These are phyloP conservation scores for Microctenopoma lineatum DNA, from an alignment of 2,797 vertebrate species.

Conservation along the genomic window DNA sequence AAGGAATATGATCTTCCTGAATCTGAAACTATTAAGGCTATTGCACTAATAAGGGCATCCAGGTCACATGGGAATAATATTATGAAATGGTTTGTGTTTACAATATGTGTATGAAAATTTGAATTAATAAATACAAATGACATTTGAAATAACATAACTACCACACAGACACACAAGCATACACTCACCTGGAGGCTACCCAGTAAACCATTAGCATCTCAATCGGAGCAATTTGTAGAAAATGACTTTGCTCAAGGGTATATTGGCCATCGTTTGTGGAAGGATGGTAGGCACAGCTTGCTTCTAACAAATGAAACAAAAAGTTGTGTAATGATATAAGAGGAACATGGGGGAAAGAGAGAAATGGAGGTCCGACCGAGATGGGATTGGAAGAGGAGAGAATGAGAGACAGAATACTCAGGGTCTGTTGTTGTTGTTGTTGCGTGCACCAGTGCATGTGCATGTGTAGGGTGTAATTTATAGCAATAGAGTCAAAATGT, in stretches of 20 bases:
- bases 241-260: constrained; percentile 61
- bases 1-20: not conserved
- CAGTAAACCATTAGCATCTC: constrained; percentile 59
- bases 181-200: constrained; percentile 48
- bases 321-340: constrained; percentile 36
- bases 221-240: constrained; percentile 55
- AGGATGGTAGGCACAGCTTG: constrained; percentile 50
- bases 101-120: not conserved
- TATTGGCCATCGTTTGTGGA: constrained; percentile 49
- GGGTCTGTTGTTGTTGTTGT: not conserved
- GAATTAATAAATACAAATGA: not conserved
- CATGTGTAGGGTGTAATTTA: not conserved
- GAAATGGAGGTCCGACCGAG: constrained; percentile 14
- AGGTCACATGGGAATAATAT: not conserved
- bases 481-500: constrained; percentile 13
- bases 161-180: constrained; percentile 19
- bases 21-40: not conserved
- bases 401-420: constrained; percentile 5
- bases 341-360: constrained; percentile 17
- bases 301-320: constrained; percentile 56
- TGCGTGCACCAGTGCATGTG: not conserved
- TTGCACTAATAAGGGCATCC: not conserved
- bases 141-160: constrained; percentile 5
- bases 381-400: not conserved
- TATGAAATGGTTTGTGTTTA: not conserved